These are phyloP conservation scores for Bolinopsis microptera DNA, from an alignment of 37 sponge, comb jelly and placozoan genomes.

Conservation along the genomic window DNA sequence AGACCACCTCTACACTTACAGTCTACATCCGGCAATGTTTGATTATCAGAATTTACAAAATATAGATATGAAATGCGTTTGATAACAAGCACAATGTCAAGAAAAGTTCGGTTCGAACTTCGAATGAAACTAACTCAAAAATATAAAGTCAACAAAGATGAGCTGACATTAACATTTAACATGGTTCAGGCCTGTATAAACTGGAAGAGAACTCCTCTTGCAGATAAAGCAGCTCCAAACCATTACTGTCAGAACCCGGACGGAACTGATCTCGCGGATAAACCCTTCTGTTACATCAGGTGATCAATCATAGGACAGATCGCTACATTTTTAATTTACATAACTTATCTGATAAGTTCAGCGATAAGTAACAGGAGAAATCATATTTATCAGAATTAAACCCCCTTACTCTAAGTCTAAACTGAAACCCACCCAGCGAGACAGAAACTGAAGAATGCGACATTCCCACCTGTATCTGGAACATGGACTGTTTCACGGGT, in stretches of 20 bases:
- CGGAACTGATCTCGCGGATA: background rate
- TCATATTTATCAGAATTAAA: too few species aligned
- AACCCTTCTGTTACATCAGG: conserved; percentile 57
- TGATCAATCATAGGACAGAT: background rate
- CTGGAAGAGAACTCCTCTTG: conserved; percentile 25
- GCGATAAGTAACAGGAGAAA: too few species aligned
- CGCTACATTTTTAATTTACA: too few species aligned
- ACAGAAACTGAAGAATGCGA: background rate
- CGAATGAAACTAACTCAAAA: too few species aligned
- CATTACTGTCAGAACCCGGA: conserved; percentile 60
- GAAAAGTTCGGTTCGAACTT: too few species aligned
- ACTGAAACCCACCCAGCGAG: background rate
- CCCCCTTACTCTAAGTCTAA: background rate
- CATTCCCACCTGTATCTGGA: conserved; percentile 48
- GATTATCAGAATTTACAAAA: too few species aligned
- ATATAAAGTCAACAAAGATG: too few species aligned
- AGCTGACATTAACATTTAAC: background rate
- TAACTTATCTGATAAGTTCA: too few species aligned
- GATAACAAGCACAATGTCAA: too few species aligned
- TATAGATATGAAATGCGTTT: too few species aligned
- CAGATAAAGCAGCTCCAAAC: background rate
- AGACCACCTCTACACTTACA: too few species aligned
- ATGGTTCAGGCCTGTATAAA: conserved; percentile 1
- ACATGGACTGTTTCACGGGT: conserved; percentile 46
- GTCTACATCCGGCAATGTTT: too few species aligned